Evolutionary conservation across 2,797 vertebrate species (phyloP), one percentile per base, ranked within the genome.

Genomic region (Erithacus rubecula): DNA sequence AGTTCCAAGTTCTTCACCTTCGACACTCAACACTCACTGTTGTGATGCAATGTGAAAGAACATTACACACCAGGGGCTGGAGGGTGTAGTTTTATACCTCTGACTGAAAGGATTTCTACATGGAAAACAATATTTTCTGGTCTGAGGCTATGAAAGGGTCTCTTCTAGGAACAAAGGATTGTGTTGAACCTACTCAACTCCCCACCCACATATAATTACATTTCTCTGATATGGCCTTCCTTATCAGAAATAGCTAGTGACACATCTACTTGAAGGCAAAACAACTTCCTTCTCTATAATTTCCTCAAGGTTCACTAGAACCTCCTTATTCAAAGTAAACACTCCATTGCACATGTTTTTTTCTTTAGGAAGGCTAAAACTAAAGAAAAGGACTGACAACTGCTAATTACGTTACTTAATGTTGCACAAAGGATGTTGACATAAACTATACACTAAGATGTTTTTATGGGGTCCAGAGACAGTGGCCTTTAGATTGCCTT

Each of bases 21-120:
- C 0, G 0, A 53, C 18, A 32, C 41, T 64, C 0, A 0, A 39
- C 29, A 26, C 32, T 75, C 37, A 17, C 20, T 82, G 17, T 23
- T 36, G 32, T 34, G 36, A 55, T 5, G 16, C 30, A 65, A 5
- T 22, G 64, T 72, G 58, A 90, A 65, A 72, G 26, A 86, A 64
- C 21, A 36, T 32, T 41, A 86, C 24, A 58, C 0, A 5, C 4
- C 46, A 24, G 32, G 4, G 30, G n/a, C 30, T 91, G 59, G 44
- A 69, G 52, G 43, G 82, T 7, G 27, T 14, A 65, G 46, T 72
- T 87, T 76, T 69, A 85, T 36, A 76, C 21, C 24, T 72, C 52
- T 70, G n/a, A 67, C n/a, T 74, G n/a, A 64, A 85, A 51, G 20
- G 10, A 86, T 11, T 43, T 41, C 20, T 55, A 43, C 12, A 36